Base-by-base conservation (phyloP, 2,888 invertebrate genomes). In the Tanaodytes sp. region DNA sequence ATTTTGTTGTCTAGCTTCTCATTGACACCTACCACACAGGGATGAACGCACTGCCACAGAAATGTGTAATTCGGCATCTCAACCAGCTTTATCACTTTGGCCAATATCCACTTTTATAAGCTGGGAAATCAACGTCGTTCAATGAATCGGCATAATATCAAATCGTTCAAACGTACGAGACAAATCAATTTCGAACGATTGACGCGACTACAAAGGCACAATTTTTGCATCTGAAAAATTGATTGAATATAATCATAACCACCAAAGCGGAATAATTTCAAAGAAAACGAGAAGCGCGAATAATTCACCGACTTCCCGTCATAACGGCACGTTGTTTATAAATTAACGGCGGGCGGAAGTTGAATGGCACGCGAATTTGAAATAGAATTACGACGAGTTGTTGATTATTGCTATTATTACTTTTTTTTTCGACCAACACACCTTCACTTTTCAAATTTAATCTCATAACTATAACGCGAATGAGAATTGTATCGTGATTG, bases 31-130 rank as follows among this genome's bases (percentile, higher is more conserved):
- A 65, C 69, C 65, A 71, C 59, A 39, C 71, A 71, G 43, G 71
- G 71, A 54, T 67, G 59, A 19, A 74, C 67, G 39, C 73, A 75
- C 45, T 69, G 68, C 73, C 73, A 74, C 49, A 75, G 65, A 30
- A 73, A 36, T 33, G 51, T 58, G 46, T 52, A 71, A 43, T 75
- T 73, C 40, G 72, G 64, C 54, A 67, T 64, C 61, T 57, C 64
- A 16, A 27, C 54, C 42, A 20, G 61, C 59, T 40, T 65, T 69
- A 61, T n/a, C 48, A 30, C 31, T 14, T 39, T 39, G 59, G 36
- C 12, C 40, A 39, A 58, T 31, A 58, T 49, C 58, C 52, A 15
- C 39, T 65, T 19, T 57, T 33, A 37, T 36, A 46, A 57, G 39
- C 65, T 65, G 27, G 9, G 49, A 49, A 64, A 64, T 23, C 31